Percentiles rank a stretch among this genome's conserved stretches.
Evolutionary conservation across 2,113 vertebrate species (phyloP).

Genomic region (Melanerpes aurifrons): DNA sequence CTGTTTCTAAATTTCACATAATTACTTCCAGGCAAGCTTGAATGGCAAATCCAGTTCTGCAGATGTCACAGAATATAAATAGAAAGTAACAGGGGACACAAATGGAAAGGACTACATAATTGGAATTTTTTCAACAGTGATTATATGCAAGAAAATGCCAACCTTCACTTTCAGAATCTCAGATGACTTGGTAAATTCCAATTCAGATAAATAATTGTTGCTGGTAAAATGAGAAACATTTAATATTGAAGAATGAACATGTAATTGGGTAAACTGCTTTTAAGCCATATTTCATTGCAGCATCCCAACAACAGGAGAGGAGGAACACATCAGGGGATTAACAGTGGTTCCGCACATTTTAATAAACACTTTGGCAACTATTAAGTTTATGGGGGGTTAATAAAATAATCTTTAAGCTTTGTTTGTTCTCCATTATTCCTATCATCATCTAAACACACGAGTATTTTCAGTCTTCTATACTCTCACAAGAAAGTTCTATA

Average conservation of each 20-base stretch:
- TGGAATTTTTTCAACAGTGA: neutral
- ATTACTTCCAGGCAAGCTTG: slow-evolving; percentile 53
- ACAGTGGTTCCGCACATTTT: neutral
- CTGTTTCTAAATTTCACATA: slow-evolving; percentile 58
- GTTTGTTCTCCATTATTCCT: neutral
- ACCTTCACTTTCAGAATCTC: neutral
- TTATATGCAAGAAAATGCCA: neutral
- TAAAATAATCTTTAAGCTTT: neutral
- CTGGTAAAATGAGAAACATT: neutral
- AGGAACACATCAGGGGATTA: neutral
- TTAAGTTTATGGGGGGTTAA: neutral
- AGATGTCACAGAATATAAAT: slow-evolving; percentile 40
- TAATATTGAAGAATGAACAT: neutral
- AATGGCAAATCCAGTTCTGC: slow-evolving; percentile 27
- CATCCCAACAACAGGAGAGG: neutral
- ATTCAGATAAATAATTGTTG: neutral
- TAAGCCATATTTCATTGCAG: neutral
- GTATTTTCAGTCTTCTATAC: neutral
- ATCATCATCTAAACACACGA: neutral
- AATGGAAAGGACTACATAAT: neutral
- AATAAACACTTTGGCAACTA: neutral
- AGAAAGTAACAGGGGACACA: slow-evolving; percentile 25
- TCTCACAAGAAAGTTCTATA: neutral
- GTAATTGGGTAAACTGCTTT: neutral
- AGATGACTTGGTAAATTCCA: neutral